Percentiles rank a stretch among this genome's conserved stretches.
Evolutionary conservation across 1,140 invertebrate species (phyloP).

Genomic region (Diprion similis): DNA sequence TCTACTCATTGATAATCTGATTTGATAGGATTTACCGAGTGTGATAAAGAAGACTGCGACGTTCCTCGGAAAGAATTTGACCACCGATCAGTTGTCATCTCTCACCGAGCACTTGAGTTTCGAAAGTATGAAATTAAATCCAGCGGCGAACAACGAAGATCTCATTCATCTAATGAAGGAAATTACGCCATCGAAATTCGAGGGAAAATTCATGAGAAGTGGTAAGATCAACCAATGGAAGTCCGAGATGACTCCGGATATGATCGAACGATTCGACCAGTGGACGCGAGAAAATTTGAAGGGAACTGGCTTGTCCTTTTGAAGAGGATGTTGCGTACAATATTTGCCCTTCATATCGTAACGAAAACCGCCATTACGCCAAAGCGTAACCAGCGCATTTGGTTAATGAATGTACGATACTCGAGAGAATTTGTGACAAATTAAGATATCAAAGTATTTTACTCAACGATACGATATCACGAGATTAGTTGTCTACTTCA

Average conservation of each 20-base stretch:
- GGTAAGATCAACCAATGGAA: constrained; percentile 71
- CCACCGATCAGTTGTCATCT: constrained; percentile 16
- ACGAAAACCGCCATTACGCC: not conserved
- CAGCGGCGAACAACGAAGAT: constrained; percentile 35
- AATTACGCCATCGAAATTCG: constrained; percentile 24
- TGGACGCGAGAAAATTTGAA: constrained; percentile 29
- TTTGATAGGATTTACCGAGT: constrained; percentile 21
- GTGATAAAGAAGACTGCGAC: constrained; percentile 24
- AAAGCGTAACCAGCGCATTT: not conserved
- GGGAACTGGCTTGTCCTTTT: constrained; percentile 14
- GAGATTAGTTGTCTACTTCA: too few species aligned
- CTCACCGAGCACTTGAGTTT: constrained; percentile 30
- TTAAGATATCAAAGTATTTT: too few species aligned
- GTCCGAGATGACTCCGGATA: constrained; percentile 62
- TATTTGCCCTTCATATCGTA: not conserved
- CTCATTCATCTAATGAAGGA: not conserved
- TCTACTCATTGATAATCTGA: not conserved
- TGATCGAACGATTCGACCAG: constrained; percentile 48
- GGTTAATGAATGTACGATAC: not conserved
- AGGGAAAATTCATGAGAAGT: constrained; percentile 65
- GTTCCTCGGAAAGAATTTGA: constrained; percentile 32
- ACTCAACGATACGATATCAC: too few species aligned
- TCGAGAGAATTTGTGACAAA: not conserved
- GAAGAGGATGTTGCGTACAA: not conserved
- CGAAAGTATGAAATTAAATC: constrained; percentile 59